Base-by-base conservation (phyloP, 2,888 invertebrate genomes). In the Nysson spinosus region DNA sequence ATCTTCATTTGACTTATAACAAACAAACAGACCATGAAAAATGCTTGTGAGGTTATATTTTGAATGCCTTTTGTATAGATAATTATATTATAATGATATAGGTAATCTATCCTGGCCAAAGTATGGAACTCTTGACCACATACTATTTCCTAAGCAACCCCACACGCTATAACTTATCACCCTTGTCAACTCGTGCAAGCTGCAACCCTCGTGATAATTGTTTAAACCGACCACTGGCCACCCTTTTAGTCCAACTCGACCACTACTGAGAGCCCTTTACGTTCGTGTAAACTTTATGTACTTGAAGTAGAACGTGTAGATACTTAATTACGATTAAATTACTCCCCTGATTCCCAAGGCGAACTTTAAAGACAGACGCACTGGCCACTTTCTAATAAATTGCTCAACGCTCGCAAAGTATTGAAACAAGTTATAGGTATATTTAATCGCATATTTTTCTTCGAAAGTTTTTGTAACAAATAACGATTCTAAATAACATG, bases 171-270 rank as follows among this genome's bases (percentile, higher is more conserved):
- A 85, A 86, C 82, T 86, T 85, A 86, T 81, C 84, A 81, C 83
- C 85, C 83, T 76, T 78, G 83, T 80, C 82, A 79, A 80, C 79
- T 82, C 75, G 71, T 74, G 73, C 74, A 73, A 73, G 75, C 75
- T 72, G 73, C 77, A 78, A 81, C 84, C 83, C 85, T 83, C 77
- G 85, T 83, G 85, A 86, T 86, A 86, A 86, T 86, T 86, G 86
- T 86, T 85, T 86, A 85, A 86, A 86, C 82, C 82, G 83, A 83
- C 84, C 84, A 78, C 81, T 80, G 83, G 81, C 77, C 79, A 79
- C 75, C 81, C 83, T 78, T 82, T 82, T 75, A 78, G 77, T 76
- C 80, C 77, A 72, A 77, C 80, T 79, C 79, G 70, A 75, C 77
- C 69, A 56, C 75, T 74, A 75, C 75, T 67, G 60, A 70, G 69